These are phyloP conservation scores for Corvus cornix DNA, from an alignment of 2,113 vertebrate genomes.

Conservation along the genomic window DNA sequence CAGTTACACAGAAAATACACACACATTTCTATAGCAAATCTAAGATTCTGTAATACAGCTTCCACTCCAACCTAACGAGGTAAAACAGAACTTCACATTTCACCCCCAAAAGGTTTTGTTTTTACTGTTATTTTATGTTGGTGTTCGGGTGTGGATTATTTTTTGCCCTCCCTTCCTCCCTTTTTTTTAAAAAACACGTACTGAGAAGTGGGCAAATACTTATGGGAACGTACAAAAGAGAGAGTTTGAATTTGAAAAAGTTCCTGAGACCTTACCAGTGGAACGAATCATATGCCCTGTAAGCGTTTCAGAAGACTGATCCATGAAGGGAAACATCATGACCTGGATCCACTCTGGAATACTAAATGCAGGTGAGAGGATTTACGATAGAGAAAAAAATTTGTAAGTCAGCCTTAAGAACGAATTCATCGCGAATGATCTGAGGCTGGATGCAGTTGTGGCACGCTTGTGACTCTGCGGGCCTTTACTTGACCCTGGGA, in stretches of 20 bases:
- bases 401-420: not conserved
- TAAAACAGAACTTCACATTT: not conserved
- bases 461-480: not conserved
- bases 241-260: not conserved
- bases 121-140: not conserved
- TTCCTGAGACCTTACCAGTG: not conserved
- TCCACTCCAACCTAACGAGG: not conserved
- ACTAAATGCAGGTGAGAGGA: not conserved
- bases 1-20: not conserved
- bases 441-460: not conserved
- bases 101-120: not conserved
- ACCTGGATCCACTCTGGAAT: not conserved
- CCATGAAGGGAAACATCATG: not conserved
- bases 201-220: not conserved
- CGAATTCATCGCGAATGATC: not conserved
- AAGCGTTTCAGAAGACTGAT: not conserved
- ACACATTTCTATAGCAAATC: not conserved
- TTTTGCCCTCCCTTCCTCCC: not conserved
- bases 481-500: not conserved
- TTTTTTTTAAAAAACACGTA: not conserved
- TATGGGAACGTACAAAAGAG: not conserved
- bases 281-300: not conserved
- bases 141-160: not conserved
- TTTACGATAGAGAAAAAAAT: not conserved
- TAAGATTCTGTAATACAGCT: not conserved